These are phyloP conservation scores for Homarus americanus DNA, from an alignment of 1,140 invertebrate species.

Conservation along the genomic window DNA sequence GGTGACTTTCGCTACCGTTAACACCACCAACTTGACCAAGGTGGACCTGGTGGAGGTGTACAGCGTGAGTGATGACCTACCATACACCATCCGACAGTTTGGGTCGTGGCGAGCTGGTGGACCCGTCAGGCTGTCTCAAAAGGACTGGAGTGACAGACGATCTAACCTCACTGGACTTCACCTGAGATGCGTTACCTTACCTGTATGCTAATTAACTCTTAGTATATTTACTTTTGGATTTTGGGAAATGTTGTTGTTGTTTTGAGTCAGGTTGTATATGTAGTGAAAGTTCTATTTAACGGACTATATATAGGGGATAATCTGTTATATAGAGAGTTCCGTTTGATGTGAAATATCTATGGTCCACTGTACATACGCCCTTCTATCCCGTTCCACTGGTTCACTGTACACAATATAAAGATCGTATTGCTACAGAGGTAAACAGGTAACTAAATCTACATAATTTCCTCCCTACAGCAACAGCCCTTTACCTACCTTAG, in stretches of 20 bases:
- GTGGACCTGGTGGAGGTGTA: slow-evolving; percentile 33
- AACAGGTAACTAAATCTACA: too few relatives aligned
- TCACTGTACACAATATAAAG: too few relatives aligned
- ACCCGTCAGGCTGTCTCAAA: background rate
- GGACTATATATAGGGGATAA: too few relatives aligned
- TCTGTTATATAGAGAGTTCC: too few relatives aligned
- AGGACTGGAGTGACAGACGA: slow-evolving; percentile 45
- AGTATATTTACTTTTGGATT: too few relatives aligned
- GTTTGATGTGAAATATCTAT: too few relatives aligned
- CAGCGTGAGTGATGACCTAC: background rate
- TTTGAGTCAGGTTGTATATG: too few relatives aligned
- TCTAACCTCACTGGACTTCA: slow-evolving; percentile 59
- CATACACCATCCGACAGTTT: background rate
- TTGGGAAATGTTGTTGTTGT: too few relatives aligned
- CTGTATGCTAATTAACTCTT: slow-evolving; percentile 5
- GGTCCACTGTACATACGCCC: too few relatives aligned
- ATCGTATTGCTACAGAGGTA: too few relatives aligned
- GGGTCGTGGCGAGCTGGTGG: slow-evolving; percentile 3
- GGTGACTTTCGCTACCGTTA: slow-evolving; percentile 38
- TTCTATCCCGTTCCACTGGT: too few relatives aligned
- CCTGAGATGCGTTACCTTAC: slow-evolving; percentile 40
- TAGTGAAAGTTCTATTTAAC: too few relatives aligned
- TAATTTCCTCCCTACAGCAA: slow-evolving; percentile 28
- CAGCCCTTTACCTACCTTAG: slow-evolving; percentile 20
- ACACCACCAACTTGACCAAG: background rate